phyloP scores from a whole-genome alignment of 1,140 invertebrate species.

The Hylaeus anthracinus region DNA sequence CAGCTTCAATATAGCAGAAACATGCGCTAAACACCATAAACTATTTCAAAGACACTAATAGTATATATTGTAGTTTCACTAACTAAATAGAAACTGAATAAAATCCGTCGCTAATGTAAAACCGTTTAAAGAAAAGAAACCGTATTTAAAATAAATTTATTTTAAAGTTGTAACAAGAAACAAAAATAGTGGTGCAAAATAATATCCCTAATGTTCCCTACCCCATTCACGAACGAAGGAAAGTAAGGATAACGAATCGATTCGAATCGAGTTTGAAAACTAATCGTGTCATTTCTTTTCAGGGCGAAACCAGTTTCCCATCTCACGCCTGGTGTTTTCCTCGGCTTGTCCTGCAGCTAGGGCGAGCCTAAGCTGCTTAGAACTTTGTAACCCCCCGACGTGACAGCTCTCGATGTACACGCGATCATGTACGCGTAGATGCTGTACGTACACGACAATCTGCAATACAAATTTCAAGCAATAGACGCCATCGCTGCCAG shows the following conservation, averaged over 20 bases:
- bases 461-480: conserved; percentile 51
- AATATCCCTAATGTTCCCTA: too few species aligned
- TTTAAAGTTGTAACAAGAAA: too few species aligned
- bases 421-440: not conserved
- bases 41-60: too few species aligned
- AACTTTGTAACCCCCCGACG: conserved; percentile 34
- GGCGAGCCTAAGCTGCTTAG: conserved; percentile 49
- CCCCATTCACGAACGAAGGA: not conserved
- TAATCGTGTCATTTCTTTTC: conserved; percentile 4
- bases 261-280: not conserved
- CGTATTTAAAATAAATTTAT: too few species aligned
- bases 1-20: too few species aligned
- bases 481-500: conserved; percentile 35
- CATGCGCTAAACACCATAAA: too few species aligned
- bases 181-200: too few species aligned
- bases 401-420: not conserved
- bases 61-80: too few species aligned
- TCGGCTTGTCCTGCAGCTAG: conserved; percentile 12
- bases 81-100: too few species aligned
- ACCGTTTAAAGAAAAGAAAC: too few species aligned
- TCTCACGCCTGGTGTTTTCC: conserved; percentile 15
- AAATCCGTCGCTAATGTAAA: too few species aligned
- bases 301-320: not conserved
- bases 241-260: not conserved
- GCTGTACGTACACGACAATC: not conserved